These are phyloP conservation scores for Cotesia chilonis DNA, from an alignment of 1,140 invertebrate genomes.

Conservation along the genomic window DNA sequence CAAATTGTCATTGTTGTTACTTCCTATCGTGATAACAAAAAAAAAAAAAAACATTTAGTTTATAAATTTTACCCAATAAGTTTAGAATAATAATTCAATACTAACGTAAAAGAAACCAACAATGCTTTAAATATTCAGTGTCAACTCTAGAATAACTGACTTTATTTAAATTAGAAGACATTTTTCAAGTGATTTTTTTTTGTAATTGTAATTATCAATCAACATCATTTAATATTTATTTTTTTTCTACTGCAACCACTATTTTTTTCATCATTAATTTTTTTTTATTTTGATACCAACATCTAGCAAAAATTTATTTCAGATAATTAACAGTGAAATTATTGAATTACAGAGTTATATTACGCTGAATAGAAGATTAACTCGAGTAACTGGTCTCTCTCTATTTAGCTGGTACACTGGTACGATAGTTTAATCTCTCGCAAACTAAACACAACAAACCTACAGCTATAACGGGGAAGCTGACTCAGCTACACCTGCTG, in stretches of 20 bases:
- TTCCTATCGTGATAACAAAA: conserved; percentile 42
- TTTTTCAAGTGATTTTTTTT: not conserved
- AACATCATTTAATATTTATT: not conserved
- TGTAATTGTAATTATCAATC: not conserved
- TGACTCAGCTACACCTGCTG: conserved; percentile 61
- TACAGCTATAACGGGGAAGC: conserved; percentile 57
- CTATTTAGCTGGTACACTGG: too few relatives aligned
- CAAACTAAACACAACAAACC: conserved; percentile 55
- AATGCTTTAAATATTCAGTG: conserved; percentile 52
- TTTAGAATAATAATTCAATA: conserved; percentile 34
- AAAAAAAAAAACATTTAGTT: conserved; percentile 9
- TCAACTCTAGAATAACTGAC: conserved; percentile 45
- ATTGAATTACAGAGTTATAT: not conserved
- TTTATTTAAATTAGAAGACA: conserved; percentile 22
- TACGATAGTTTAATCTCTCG: conserved; percentile 50
- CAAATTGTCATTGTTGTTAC: conserved; percentile 66
- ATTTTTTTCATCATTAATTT: not conserved
- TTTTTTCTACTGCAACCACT: too few relatives aligned
- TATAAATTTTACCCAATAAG: not conserved
- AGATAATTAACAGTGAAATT: too few relatives aligned
- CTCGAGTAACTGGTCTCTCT: not conserved
- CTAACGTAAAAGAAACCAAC: conserved; percentile 56
- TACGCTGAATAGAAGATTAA: conserved; percentile 1
- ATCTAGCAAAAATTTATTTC: too few relatives aligned
- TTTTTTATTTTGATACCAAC: too few relatives aligned